These are phyloP conservation scores for Diorhabda elongata DNA, from an alignment of 1,140 invertebrate species.

Conservation along the genomic window DNA sequence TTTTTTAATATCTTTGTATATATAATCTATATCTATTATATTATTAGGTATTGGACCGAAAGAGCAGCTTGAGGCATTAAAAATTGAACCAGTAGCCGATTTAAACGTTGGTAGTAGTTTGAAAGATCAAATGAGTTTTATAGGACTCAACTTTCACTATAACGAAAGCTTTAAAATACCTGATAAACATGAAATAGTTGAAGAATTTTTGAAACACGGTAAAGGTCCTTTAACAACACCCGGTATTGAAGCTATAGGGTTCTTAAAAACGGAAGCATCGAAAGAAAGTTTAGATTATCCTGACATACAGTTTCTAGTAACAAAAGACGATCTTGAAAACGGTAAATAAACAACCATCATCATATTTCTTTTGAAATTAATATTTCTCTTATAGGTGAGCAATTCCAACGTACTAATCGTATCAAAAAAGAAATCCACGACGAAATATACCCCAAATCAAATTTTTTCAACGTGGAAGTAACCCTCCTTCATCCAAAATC, in stretches of 20 bases:
- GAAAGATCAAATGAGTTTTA: constrained; percentile 52
- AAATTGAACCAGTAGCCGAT: constrained; percentile 47
- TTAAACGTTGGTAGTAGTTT: constrained; percentile 55
- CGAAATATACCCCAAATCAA: constrained; percentile 15
- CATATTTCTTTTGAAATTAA: not conserved
- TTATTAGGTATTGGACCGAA: constrained; percentile 63
- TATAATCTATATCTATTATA: not conserved
- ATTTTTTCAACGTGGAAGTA: constrained; percentile 48
- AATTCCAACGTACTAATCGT: constrained; percentile 3
- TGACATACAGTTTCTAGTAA: constrained; percentile 52
- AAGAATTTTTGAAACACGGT: constrained; percentile 46
- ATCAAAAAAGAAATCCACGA: constrained; percentile 23
- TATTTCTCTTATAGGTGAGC: constrained; percentile 8
- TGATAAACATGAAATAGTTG: constrained; percentile 28
- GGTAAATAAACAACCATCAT: not conserved
- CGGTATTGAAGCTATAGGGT: constrained; percentile 47
- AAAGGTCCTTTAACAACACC: constrained; percentile 46
- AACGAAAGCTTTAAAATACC: constrained; percentile 22
- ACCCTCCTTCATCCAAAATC: constrained; percentile 71
- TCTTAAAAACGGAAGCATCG: constrained; percentile 45
- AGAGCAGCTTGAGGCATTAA: constrained; percentile 50
- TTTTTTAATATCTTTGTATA: not conserved
- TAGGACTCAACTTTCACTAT: constrained; percentile 36
- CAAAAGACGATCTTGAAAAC: constrained; percentile 14
- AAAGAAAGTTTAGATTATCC: constrained; percentile 47